phyloP scores from a whole-genome alignment of 1,140 invertebrate genomes.

The Drosophila yakuba region DNA sequence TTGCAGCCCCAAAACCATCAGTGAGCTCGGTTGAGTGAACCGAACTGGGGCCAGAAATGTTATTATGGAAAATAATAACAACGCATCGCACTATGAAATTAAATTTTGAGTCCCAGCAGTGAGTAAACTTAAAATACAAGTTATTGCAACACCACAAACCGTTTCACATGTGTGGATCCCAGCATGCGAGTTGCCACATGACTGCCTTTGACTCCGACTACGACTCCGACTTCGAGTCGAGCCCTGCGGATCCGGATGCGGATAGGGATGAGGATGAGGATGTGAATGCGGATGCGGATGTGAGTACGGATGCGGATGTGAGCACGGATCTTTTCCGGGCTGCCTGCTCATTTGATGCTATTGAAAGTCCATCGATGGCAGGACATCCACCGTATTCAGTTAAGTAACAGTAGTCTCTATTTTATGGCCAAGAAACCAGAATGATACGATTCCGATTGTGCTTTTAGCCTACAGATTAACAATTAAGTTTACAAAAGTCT shows the following conservation, averaged over 20 bases:
- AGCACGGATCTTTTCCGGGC: background rate
- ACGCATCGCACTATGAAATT: conserved; percentile 83
- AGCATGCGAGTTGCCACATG: conserved; percentile 69
- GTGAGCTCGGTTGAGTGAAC: conserved; percentile 7
- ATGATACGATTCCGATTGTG: background rate
- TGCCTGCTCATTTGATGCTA: conserved; percentile 50
- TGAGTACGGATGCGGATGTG: background rate
- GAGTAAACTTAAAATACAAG: conserved; percentile 82
- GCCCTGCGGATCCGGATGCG: conserved; percentile 16
- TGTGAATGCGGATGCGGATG: background rate
- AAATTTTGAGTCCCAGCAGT: conserved; percentile 81
- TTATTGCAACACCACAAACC: conserved; percentile 62
- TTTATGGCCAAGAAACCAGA: background rate
- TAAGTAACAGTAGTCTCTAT: background rate
- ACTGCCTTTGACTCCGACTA: conserved; percentile 64
- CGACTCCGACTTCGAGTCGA: conserved; percentile 47
- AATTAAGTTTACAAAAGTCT: background rate
- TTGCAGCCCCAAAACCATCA: background rate
- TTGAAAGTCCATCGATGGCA: background rate
- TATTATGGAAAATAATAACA: conserved; percentile 84
- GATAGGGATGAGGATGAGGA: background rate
- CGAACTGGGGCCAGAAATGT: conserved; percentile 61
- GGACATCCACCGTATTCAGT: background rate
- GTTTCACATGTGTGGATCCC: conserved; percentile 15
- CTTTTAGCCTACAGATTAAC: background rate